Evolutionary conservation across 2,113 vertebrate species (phyloP).

Genomic region (Daphoenositta chrysoptera): DNA sequence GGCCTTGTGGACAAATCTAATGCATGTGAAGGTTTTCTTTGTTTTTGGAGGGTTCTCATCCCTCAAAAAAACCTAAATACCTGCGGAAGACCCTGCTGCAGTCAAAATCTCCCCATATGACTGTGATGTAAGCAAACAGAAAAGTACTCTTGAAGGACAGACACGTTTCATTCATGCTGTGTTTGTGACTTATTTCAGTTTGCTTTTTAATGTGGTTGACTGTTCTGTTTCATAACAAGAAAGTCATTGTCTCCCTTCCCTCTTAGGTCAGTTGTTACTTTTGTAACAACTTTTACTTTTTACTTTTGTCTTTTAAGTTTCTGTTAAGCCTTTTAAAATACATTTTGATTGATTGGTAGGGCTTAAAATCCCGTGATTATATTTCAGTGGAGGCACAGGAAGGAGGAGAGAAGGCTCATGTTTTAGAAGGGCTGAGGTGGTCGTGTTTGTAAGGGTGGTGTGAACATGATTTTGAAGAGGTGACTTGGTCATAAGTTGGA

Average conservation of each 20-base stretch:
- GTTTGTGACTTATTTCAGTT: background rate
- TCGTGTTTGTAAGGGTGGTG: background rate
- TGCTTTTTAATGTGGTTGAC: background rate
- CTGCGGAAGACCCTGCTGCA: background rate
- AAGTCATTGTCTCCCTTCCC: background rate
- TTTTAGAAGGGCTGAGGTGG: background rate
- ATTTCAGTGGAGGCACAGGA: background rate
- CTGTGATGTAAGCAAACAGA: background rate
- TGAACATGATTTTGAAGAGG: background rate
- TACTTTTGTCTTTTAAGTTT: background rate
- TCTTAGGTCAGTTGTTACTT: background rate
- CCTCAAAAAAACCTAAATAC: background rate
- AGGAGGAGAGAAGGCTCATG: background rate
- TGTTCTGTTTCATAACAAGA: background rate
- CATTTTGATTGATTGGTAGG: background rate
- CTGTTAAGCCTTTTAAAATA: background rate
- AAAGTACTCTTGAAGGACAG: background rate
- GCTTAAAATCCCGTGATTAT: background rate
- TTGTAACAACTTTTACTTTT: too few relatives aligned
- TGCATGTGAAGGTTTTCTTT: background rate
- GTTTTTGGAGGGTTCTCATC: background rate
- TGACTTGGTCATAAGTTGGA: background rate
- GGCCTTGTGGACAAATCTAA: background rate
- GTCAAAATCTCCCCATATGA: background rate
- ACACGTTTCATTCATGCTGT: background rate